These are phyloP conservation scores for Dolichoris vasculosae DNA, from an alignment of 1,140 invertebrate species.

Conservation along the genomic window DNA sequence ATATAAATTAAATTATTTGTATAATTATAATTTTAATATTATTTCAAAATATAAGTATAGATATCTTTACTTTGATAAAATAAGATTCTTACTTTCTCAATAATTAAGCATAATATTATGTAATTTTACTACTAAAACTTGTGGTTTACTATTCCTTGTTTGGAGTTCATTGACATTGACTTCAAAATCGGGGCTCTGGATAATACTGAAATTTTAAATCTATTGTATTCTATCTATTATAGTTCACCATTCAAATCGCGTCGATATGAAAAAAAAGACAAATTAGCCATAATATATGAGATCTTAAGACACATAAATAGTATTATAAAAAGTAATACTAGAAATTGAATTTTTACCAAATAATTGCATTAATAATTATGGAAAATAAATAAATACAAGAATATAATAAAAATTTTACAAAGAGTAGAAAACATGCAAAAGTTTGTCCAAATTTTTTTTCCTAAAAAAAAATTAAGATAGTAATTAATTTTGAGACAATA, in stretches of 20 bases:
- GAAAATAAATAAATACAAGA: neutral
- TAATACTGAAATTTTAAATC: conserved; percentile 24
- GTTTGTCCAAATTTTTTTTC: neutral
- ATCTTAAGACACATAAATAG: neutral
- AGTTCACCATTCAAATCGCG: neutral
- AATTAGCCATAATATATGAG: conserved; percentile 14
- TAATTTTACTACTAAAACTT: neutral
- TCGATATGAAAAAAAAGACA: neutral
- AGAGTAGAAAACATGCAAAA: neutral
- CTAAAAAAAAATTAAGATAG: no score
- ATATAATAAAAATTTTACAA: neutral
- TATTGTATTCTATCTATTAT: conserved; percentile 2
- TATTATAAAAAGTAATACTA: conserved; percentile 10
- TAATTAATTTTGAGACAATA: no score
- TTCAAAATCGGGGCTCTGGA: conserved; percentile 13
- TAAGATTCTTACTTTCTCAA: neutral
- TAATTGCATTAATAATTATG: conserved; percentile 1
- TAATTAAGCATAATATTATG: neutral
- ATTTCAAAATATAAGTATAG: neutral
- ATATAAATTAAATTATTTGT: no score
- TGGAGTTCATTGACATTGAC: conserved; percentile 12
- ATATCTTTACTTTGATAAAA: neutral
- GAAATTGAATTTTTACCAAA: neutral
- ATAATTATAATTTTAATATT: no score
- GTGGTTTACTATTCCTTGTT: neutral